phyloP scores from a whole-genome alignment of 2,113 vertebrate genomes.

The Halcyon malimbica region DNA sequence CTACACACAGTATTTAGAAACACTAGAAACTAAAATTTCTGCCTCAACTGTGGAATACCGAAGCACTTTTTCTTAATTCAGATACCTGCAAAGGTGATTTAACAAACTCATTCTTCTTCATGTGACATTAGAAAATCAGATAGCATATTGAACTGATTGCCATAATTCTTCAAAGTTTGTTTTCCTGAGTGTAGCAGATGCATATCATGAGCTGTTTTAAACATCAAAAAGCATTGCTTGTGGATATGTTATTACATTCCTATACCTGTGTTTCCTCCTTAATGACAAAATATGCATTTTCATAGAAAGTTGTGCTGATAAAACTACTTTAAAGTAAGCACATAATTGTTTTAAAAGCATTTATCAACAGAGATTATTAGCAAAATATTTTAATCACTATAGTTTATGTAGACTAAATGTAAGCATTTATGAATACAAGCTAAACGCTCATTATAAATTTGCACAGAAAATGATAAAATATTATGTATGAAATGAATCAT shows the following conservation, averaged over 20 bases:
- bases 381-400: conserved; percentile 82
- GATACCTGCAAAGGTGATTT: conserved; percentile 68
- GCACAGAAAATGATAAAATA: conserved; percentile 91
- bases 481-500: conserved; percentile 95
- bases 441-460: conserved; percentile 87
- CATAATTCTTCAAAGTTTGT: conserved; percentile 58
- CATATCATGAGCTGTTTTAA: conserved; percentile 37
- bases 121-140: conserved; percentile 47
- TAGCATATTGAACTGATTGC: conserved; percentile 55
- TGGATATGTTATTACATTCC: neutral
- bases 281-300: conserved; percentile 46
- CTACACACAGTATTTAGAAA: conserved; percentile 59
- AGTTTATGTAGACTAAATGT: conserved; percentile 78
- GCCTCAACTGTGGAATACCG: conserved; percentile 47
- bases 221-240: conserved; percentile 33
- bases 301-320: conserved; percentile 22
- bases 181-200: conserved; percentile 29
- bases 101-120: conserved; percentile 62
- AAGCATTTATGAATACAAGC: conserved; percentile 85
- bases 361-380: conserved; percentile 76
- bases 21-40: conserved; percentile 56
- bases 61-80: conserved; percentile 58
- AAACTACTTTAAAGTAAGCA: conserved; percentile 58
- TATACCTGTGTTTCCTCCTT: conserved; percentile 41
- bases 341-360: conserved; percentile 66